These are phyloP conservation scores for Macrochelys suwanniensis DNA, from an alignment of 2,797 vertebrate genomes.

Conservation along the genomic window DNA sequence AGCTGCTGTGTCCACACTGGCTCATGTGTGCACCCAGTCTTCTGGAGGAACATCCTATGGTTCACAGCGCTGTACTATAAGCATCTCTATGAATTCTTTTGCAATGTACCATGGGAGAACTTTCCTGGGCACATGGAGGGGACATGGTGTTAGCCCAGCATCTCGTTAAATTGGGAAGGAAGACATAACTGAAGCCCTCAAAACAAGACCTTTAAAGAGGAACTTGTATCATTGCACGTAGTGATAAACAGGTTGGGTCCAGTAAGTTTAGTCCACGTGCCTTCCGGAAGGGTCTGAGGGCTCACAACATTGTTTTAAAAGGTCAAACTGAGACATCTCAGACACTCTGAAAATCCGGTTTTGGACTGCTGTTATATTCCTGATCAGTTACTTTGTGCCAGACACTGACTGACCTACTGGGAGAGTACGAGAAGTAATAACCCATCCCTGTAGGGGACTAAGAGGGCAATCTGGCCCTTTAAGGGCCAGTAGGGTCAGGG, in stretches of 20 bases:
- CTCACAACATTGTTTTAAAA: not conserved
- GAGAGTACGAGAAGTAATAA: not conserved
- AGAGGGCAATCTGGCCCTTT: not conserved
- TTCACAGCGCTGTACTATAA: not conserved
- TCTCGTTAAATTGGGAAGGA: not conserved
- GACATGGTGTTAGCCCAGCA: not conserved
- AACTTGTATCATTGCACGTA: not conserved
- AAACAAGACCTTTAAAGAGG: not conserved
- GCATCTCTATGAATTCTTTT: not conserved
- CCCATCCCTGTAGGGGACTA: rapidly evolving
- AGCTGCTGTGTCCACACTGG: not conserved
- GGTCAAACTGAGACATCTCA: not conserved
- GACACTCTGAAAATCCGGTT: not conserved
- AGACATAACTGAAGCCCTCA: not conserved
- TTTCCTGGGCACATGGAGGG: rapidly evolving
- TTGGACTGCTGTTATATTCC: rapidly evolving
- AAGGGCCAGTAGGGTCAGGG: not conserved
- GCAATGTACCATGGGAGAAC: rapidly evolving
- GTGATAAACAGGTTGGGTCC: not conserved
- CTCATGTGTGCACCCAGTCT: not conserved
- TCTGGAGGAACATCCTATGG: not conserved
- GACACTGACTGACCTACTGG: not conserved
- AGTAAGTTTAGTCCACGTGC: not conserved
- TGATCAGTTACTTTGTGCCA: not conserved
- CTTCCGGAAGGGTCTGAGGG: not conserved